Conservation (phyloP, 2,113 vertebrate genomes). For the Atlantisia rogersi region DNA sequence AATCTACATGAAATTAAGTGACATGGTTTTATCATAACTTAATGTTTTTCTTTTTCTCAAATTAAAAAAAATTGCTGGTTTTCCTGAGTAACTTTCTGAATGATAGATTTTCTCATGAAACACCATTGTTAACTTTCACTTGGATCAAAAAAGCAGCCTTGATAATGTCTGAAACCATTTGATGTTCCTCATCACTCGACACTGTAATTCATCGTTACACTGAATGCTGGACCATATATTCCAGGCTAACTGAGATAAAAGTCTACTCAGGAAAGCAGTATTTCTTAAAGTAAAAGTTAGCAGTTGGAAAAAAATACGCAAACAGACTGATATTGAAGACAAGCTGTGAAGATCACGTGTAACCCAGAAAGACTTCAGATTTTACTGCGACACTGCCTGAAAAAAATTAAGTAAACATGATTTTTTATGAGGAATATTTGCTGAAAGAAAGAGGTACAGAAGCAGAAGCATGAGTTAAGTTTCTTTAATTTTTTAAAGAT, state of each 20-base stretch:
- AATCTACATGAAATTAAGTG: fast-evolving
- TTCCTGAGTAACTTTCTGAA: background rate
- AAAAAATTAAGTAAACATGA: background rate
- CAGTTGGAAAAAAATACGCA: background rate
- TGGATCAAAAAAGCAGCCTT: background rate
- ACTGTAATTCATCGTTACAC: background rate
- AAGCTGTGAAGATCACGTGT: background rate
- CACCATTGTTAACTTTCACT: background rate
- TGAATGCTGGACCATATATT: background rate
- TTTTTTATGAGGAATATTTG: background rate
- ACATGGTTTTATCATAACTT: background rate
- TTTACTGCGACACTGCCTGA: background rate
- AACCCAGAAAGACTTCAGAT: background rate
- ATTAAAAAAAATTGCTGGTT: background rate
- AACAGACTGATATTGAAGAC: background rate
- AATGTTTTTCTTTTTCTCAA: background rate
- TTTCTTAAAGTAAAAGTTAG: background rate
- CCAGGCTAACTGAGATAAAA: background rate
- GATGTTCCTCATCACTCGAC: background rate
- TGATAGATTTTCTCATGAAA: background rate
- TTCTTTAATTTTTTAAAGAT: background rate
- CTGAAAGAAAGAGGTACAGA: background rate
- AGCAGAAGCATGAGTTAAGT: background rate
- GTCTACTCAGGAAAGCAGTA: background rate
- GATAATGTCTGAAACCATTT: background rate